Evolutionary conservation across 2,888 invertebrate genomes (phyloP).

Genomic region (Mythimna lalbum): DNA sequence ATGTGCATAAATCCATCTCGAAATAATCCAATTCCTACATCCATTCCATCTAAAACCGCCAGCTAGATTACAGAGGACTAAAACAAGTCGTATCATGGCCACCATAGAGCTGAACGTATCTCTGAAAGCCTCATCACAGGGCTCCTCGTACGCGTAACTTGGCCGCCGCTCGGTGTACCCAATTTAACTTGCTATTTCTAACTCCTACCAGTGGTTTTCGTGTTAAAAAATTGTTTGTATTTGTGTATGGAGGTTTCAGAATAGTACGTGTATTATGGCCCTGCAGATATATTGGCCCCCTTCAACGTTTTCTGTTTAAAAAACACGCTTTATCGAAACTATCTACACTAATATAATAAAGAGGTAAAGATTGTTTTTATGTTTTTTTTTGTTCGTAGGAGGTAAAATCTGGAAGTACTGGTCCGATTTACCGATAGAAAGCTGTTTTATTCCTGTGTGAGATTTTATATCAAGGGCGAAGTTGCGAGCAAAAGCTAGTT

Average conservation of each 20-base stretch:
- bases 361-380: no score
- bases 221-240: constrained; percentile 10
- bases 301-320: no score
- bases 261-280: no score
- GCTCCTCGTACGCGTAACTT: constrained; percentile 32
- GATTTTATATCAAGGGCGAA: no score
- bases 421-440: no score
- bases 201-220: constrained; percentile 39
- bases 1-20: background rate
- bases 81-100: background rate
- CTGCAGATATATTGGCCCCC: no score
- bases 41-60: background rate
- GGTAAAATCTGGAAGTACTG: no score
- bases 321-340: no score
- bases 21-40: background rate
- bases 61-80: constrained; percentile 11
- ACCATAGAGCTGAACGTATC: constrained; percentile 2
- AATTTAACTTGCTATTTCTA: constrained; percentile 62
- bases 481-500: no score
- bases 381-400: no score
- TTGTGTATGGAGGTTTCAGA: background rate
- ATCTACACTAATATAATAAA: no score
- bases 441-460: no score
- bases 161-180: constrained; percentile 54
- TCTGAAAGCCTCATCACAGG: constrained; percentile 46